These are phyloP conservation scores for Pseudachorutes palmiensis DNA, from an alignment of 1,140 invertebrate genomes.

Conservation along the genomic window DNA sequence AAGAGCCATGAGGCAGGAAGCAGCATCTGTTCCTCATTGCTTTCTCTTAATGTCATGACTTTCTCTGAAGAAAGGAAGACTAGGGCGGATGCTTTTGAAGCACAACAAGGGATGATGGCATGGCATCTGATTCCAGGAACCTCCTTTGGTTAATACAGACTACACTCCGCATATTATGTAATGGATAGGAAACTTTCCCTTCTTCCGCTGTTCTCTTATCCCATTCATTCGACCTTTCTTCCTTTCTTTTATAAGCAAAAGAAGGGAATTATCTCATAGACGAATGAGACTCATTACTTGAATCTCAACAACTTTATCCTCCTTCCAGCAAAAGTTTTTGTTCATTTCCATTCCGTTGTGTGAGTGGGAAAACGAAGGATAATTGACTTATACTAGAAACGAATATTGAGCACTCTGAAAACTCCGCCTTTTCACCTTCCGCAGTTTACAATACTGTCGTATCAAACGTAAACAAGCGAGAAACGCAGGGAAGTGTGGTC, in stretches of 20 bases:
- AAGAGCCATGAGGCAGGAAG: neutral
- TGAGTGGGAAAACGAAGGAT: too few relatives aligned
- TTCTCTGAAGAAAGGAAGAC: neutral
- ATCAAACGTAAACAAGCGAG: too few relatives aligned
- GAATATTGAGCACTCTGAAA: too few relatives aligned
- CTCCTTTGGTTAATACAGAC: neutral
- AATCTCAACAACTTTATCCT: too few relatives aligned
- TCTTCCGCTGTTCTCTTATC: too few relatives aligned
- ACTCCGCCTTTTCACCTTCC: too few relatives aligned
- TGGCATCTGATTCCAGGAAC: neutral
- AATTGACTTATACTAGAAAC: too few relatives aligned
- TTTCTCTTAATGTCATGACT: neutral
- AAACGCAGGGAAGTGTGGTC: too few relatives aligned
- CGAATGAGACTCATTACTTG: neutral
- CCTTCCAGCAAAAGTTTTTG: too few relatives aligned
- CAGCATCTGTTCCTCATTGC: constrained; percentile 1
- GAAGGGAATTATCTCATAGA: neutral
- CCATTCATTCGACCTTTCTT: neutral
- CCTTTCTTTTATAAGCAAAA: neutral
- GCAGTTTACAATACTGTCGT: too few relatives aligned
- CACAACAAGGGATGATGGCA: neutral
- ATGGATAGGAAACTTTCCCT: neutral
- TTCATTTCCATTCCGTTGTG: too few relatives aligned
- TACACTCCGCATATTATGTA: neutral
- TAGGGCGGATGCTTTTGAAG: neutral